Base-by-base conservation (phyloP, 1,140 invertebrate species). In the Callitettix versicolor region DNA sequence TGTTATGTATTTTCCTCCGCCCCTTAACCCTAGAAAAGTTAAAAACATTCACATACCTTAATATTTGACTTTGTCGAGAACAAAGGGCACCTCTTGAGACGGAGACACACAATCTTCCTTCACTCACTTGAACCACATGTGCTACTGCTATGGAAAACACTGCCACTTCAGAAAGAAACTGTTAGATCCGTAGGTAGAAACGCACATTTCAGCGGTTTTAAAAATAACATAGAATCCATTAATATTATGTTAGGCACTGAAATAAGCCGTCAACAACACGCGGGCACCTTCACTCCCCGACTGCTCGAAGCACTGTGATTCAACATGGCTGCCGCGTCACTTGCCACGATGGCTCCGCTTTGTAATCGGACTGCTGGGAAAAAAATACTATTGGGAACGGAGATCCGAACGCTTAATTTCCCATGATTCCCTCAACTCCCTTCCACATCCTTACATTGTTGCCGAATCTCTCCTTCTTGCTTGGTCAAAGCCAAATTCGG, bases 41-140 rank as follows among this genome's bases (percentile, higher is more conserved):
- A 51, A 42, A 53, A 53, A 53, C 36, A 51, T 26, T 33, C 47
- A 49, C 47, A 51, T 51, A 51, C 48, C 48, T 51, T 51, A 48
- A 51, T 51, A 38, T 51, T 51, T 51, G 48, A 51, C 48, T 51
- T 38, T 38, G 33, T 14, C 12, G 15, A 38, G 48, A 38, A 51
- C 48, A 51, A 51, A 38, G 48, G 18, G 24, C 1, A 3, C 48
- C 48, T 38, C 48, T 51, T 38, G 48, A 51, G 48, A 51, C 24
- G 34, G 21, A 30, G 48, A 51, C 24, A 18, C 14, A 30, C 26
- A 51, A 51, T 51, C 48, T 22, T 51, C 34, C 15, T 17, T n/a
- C 46, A 48, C 14, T 15, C 46, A 48, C 46, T 48, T 18, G 46
- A 48, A 30, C 36, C 48, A 51, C 48, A 38, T 38, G 15, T 38